phyloP scores from a whole-genome alignment of 2,797 vertebrate genomes.

The Knipowitschia caucasica region DNA sequence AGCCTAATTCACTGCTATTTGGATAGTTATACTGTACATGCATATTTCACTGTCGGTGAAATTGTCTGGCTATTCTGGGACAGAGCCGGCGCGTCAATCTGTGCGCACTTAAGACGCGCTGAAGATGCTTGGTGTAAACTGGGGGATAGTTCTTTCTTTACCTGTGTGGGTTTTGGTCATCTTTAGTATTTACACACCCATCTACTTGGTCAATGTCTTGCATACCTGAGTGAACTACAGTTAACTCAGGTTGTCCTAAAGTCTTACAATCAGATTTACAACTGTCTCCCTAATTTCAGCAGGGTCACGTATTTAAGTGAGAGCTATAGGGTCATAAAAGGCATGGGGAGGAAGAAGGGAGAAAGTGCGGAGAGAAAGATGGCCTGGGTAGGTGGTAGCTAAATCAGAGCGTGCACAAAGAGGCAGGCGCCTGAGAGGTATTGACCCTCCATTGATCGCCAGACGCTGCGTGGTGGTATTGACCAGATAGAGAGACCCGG shows the following conservation, averaged over 20 bases:
- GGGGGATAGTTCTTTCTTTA: neutral
- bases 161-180: neutral
- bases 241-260: constrained; percentile 59
- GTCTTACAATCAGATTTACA: constrained; percentile 64
- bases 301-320: constrained; percentile 71
- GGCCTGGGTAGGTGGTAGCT: constrained; percentile 76
- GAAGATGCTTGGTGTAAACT: no score
- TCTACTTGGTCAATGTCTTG: constrained; percentile 19
- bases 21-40: no score
- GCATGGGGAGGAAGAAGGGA: constrained; percentile 31
- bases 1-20: no score
- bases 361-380: constrained; percentile 42
- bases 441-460: constrained; percentile 81
- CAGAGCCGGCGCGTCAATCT: no score
- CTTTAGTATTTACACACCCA: neutral
- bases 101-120: no score
- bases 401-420: constrained; percentile 82
- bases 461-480: constrained; percentile 80
- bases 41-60: no score
- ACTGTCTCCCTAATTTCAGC: constrained; percentile 69
- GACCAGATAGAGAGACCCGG: constrained; percentile 79
- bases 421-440: constrained; percentile 83
- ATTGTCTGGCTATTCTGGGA: no score
- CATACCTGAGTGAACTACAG: constrained; percentile 33
- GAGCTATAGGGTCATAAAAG: constrained; percentile 63